phyloP scores from a whole-genome alignment of 2,113 vertebrate genomes.

The Dasyurus viverrinus region DNA sequence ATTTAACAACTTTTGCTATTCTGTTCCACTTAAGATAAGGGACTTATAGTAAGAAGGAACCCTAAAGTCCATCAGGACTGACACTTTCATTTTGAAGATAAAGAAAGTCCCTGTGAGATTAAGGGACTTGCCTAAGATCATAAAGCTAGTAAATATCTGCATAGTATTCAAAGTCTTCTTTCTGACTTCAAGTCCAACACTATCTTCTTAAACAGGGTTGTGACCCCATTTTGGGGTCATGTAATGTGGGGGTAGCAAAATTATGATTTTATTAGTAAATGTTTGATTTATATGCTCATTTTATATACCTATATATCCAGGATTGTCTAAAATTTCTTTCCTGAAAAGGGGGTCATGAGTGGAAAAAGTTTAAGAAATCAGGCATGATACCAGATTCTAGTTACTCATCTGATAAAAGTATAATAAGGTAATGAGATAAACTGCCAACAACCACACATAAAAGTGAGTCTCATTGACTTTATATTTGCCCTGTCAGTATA shows the following conservation, averaged over 20 bases:
- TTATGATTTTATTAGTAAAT: too few relatives aligned
- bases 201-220: too few relatives aligned
- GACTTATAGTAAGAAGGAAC: neutral
- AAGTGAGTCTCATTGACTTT: neutral
- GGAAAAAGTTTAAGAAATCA: too few relatives aligned
- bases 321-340: too few relatives aligned
- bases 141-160: neutral
- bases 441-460: conserved; percentile 7
- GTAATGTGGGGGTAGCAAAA: too few relatives aligned
- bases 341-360: too few relatives aligned
- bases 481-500: neutral
- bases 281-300: too few relatives aligned
- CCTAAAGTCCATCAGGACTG: neutral
- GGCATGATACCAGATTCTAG: neutral
- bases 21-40: neutral
- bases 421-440: conserved; percentile 7
- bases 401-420: neutral
- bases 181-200: neutral
- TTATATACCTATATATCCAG: too few relatives aligned
- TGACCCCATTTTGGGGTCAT: too few relatives aligned
- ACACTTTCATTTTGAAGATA: neutral
- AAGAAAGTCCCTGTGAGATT: neutral
- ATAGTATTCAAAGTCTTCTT: neutral
- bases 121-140: neutral
- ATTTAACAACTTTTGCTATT: neutral